A percentile compares a stretch with the other conserved stretches of the same genome.
Conservation (phyloP, 2,888 invertebrate genomes). For the Nudaria mundana region DNA sequence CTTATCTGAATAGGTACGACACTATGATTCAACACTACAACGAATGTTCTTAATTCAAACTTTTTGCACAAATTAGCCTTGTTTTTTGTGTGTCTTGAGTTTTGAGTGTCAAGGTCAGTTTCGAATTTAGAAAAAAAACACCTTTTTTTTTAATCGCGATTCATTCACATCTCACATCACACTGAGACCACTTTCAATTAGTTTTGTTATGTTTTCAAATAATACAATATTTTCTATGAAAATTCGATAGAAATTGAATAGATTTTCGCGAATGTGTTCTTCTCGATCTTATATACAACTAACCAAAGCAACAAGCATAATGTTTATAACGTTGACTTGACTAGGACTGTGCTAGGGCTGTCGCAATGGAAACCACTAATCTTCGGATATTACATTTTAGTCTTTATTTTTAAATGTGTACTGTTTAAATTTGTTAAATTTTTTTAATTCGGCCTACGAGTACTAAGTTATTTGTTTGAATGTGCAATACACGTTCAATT, state of each 20-base stretch:
- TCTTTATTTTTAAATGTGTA: no score
- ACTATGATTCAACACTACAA: no score
- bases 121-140: constrained; percentile 12
- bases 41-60: constrained; percentile 8
- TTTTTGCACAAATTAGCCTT: constrained; percentile 15
- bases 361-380: constrained; percentile 53
- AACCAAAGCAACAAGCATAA: constrained; percentile 67
- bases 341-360: constrained; percentile 64
- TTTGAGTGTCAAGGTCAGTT: constrained; percentile 32
- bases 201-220: neutral
- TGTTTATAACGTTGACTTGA: constrained; percentile 69
- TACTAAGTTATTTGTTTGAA: constrained; percentile 49
- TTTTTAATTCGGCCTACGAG: no score
- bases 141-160: neutral
- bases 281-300: constrained; percentile 68
- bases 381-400: no score
- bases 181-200: constrained; percentile 4
- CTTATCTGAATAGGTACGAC: no score
- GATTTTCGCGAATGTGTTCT: constrained; percentile 59
- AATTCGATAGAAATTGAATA: constrained; percentile 15
- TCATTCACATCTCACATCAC: constrained; percentile 3
- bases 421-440: no score
- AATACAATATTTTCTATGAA: neutral
- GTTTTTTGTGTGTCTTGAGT: constrained; percentile 27
- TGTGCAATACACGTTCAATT: constrained; percentile 53